phyloP scores from a whole-genome alignment of 1,140 invertebrate species.

The Macrotrachela quadricornifera region DNA sequence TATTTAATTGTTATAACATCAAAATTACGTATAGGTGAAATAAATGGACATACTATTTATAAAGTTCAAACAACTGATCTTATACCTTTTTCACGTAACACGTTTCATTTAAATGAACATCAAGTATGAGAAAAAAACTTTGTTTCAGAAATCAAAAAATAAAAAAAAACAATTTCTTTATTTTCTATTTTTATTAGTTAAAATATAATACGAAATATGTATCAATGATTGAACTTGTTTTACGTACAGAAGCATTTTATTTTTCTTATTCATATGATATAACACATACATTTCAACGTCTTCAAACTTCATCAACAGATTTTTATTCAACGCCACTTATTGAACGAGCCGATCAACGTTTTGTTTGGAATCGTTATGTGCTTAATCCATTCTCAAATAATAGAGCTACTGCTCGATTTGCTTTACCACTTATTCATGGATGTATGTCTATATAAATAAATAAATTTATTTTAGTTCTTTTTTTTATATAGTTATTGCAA shows the following conservation, averaged over 20 bases:
- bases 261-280: conserved; percentile 51
- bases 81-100: conserved; percentile 59
- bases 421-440: conserved; percentile 70
- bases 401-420: conserved; percentile 37
- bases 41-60: conserved; percentile 65
- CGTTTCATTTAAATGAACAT: conserved; percentile 53
- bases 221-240: too few relatives aligned
- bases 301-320: conserved; percentile 33
- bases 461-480: conserved; percentile 38
- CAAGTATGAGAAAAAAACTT: background rate
- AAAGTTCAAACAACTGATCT: conserved; percentile 57
- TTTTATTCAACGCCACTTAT: conserved; percentile 27
- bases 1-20: conserved; percentile 75
- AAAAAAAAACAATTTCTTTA: too few relatives aligned
- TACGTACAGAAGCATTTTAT: conserved; percentile 42
- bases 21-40: conserved; percentile 55
- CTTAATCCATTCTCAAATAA: conserved; percentile 51
- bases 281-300: conserved; percentile 61
- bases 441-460: conserved; percentile 57
- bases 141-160: too few relatives aligned
- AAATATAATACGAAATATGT: too few relatives aligned
- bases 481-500: too few relatives aligned
- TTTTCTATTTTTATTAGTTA: too few relatives aligned
- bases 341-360: conserved; percentile 61
- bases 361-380: conserved; percentile 92